These are phyloP conservation scores for Sesamia nonagrioides DNA, from an alignment of 1,140 invertebrate species.

Conservation along the genomic window DNA sequence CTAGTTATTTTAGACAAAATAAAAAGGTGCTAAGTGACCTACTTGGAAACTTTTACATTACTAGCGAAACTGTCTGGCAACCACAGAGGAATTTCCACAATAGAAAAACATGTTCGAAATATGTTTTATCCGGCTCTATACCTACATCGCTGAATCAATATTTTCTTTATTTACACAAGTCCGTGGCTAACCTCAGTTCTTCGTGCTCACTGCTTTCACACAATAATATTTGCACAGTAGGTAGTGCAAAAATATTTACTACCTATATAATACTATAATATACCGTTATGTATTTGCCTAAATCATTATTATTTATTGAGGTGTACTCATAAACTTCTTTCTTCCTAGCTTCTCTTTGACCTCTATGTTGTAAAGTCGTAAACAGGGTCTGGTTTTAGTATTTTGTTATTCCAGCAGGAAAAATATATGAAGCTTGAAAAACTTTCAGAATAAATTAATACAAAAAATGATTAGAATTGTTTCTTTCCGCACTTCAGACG, in stretches of 20 bases:
- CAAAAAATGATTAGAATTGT: too few relatives aligned
- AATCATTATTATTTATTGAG: too few relatives aligned
- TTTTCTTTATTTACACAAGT: constrained; percentile 22
- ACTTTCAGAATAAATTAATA: too few relatives aligned
- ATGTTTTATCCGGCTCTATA: constrained; percentile 33
- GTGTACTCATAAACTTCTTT: too few relatives aligned
- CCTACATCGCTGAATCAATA: background rate
- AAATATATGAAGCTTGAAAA: too few relatives aligned
- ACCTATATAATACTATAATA: too few relatives aligned
- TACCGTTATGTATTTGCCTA: too few relatives aligned
- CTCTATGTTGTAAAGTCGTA: too few relatives aligned
- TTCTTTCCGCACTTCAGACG: background rate
- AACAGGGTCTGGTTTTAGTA: too few relatives aligned
- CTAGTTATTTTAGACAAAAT: constrained; percentile 9
- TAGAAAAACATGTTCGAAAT: constrained; percentile 43
- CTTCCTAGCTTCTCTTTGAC: too few relatives aligned
- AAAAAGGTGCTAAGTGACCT: constrained; percentile 27
- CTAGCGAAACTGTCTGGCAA: constrained; percentile 5
- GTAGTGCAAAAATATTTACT: background rate
- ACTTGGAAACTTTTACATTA: constrained; percentile 42
- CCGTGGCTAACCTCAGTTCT: constrained; percentile 24
- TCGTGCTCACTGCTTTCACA: constrained; percentile 29
- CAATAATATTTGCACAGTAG: constrained; percentile 26
- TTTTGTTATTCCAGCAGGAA: too few relatives aligned
- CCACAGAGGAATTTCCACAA: constrained; percentile 38